Conservation (phyloP, 2,113 vertebrate species). For the Rhipidura dahli region DNA sequence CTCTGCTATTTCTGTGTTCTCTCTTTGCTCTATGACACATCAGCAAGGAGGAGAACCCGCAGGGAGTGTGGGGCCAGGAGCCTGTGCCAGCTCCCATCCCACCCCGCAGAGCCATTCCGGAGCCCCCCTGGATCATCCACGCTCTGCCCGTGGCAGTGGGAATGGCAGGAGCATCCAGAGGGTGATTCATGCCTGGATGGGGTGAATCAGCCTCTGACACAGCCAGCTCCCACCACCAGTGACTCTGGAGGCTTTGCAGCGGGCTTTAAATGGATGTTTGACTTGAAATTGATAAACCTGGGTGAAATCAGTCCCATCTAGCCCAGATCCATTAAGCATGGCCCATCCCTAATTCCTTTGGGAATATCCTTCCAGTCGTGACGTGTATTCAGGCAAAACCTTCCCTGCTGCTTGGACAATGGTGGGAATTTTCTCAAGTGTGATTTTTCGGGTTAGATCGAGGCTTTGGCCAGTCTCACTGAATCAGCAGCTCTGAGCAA, state of each 20-base stretch:
- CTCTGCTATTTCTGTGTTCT: too few species aligned
- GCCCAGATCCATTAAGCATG: background rate
- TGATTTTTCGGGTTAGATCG: background rate
- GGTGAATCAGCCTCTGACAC: conserved; percentile 10
- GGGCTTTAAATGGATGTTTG: background rate
- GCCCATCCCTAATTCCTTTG: background rate
- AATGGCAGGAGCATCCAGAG: background rate
- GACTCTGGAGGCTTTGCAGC: background rate
- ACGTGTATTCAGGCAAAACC: background rate
- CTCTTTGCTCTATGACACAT: fast-evolving
- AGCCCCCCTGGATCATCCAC: background rate
- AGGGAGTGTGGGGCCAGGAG: background rate
- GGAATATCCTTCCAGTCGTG: background rate
- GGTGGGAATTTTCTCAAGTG: background rate
- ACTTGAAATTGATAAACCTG: background rate
- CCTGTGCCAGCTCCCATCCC: background rate
- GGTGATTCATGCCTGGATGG: background rate
- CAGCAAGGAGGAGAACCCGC: background rate
- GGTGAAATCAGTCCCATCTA: background rate
- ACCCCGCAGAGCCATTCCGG: background rate
- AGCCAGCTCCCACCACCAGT: background rate
- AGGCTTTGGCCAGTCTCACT: background rate
- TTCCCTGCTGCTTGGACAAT: background rate
- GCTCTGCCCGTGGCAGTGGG: background rate
- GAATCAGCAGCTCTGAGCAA: background rate